phyloP scores from a whole-genome alignment of 2,797 vertebrate species.

The Lutjanus argentimaculatus region DNA sequence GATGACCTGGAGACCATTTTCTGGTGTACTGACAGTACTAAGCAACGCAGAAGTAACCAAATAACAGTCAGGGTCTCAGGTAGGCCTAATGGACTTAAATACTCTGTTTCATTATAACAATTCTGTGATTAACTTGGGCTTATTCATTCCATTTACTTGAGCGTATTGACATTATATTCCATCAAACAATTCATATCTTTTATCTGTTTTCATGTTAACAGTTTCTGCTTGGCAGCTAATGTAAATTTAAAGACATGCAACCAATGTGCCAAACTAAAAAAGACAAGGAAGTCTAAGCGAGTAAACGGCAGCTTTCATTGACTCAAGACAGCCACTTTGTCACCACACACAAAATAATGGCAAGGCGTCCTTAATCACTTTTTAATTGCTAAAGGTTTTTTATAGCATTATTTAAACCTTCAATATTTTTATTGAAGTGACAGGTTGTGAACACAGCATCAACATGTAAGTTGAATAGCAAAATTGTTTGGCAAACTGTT shows the following conservation, averaged over 20 bases:
- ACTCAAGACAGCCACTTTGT: neutral
- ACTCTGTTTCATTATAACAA: neutral
- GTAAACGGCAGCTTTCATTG: neutral
- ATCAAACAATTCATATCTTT: neutral
- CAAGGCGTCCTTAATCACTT: neutral
- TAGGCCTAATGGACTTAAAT: conserved; percentile 10
- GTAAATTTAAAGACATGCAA: neutral
- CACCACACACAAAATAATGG: neutral
- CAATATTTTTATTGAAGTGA: neutral
- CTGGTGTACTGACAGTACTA: neutral
- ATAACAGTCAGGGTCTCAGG: conserved; percentile 60
- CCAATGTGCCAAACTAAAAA: neutral
- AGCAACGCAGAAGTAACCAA: conserved; percentile 43
- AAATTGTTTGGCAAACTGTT: neutral
- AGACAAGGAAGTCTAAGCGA: neutral
- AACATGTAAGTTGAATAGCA: too few relatives aligned
- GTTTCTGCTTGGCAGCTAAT: neutral
- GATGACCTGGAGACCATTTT: neutral
- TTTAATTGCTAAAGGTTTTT: neutral
- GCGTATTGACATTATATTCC: neutral
- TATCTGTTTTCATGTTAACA: neutral
- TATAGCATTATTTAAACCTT: neutral
- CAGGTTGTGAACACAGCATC: neutral
- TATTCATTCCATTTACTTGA: neutral
- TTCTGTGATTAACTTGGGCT: neutral